A percentile compares a stretch with the other conserved stretches of the same genome.
Conservation (phyloP, 1,140 invertebrate species). For the Capitella teleta region DNA sequence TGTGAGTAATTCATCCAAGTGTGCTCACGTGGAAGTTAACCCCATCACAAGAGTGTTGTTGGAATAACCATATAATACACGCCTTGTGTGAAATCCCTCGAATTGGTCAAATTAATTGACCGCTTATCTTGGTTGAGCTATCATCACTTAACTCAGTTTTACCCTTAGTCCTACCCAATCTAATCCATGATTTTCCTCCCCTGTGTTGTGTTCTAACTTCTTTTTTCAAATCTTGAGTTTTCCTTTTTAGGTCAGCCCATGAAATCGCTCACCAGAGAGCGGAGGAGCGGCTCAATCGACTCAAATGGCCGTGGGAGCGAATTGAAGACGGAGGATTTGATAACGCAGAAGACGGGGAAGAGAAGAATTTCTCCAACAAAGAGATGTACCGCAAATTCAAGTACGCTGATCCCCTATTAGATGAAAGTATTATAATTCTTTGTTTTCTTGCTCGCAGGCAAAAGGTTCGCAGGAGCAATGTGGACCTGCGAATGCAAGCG, state of each 20-base stretch:
- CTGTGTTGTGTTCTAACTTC: too few species aligned
- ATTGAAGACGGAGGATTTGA: constrained; percentile 25
- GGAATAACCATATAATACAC: too few species aligned
- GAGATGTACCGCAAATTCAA: constrained; percentile 35
- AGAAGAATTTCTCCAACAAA: constrained; percentile 27
- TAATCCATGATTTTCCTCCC: too few species aligned
- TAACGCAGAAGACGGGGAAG: constrained; percentile 18
- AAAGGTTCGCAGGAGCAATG: constrained; percentile 19
- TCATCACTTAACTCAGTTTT: too few species aligned
- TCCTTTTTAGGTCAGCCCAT: constrained; percentile 24
- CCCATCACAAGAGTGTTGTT: too few species aligned
- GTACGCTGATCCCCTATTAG: too few species aligned
- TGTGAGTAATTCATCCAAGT: too few species aligned
- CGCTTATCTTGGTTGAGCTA: too few species aligned
- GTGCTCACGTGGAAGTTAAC: too few species aligned
- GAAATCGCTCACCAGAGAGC: constrained; percentile 26
- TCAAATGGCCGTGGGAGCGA: constrained; percentile 41
- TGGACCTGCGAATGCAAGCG: not conserved
- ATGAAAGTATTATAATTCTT: not conserved
- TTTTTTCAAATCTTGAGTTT: not conserved
- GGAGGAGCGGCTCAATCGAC: constrained; percentile 27
- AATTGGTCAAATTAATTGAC: too few species aligned
- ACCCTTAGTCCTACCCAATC: too few species aligned
- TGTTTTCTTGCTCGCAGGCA: not conserved
- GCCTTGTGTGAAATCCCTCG: too few species aligned